Evolutionary conservation across 2,797 vertebrate species (phyloP).

Genomic region (Glossophaga mutica): DNA sequence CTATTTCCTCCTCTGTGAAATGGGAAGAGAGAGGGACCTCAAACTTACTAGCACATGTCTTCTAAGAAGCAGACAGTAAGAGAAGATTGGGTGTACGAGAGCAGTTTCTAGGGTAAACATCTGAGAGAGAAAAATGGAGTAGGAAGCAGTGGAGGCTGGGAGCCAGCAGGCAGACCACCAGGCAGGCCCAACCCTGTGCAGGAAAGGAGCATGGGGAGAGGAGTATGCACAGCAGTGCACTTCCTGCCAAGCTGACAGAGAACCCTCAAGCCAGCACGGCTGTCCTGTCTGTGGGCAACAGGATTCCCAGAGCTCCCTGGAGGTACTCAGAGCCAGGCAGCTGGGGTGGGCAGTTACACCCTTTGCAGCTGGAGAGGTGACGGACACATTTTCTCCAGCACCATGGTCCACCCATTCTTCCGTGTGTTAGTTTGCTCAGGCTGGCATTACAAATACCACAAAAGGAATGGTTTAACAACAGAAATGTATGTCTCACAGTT

Average conservation of each 20-base stretch:
- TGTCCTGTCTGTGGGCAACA: background rate
- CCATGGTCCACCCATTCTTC: background rate
- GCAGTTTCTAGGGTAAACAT: background rate
- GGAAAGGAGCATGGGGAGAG: background rate
- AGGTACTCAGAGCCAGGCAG: background rate
- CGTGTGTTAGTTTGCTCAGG: background rate
- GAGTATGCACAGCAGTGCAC: rapidly evolving
- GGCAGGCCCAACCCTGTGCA: background rate
- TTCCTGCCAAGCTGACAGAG: background rate
- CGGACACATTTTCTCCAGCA: background rate
- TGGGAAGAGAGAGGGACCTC: background rate
- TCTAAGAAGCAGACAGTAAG: background rate
- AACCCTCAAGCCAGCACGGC: background rate
- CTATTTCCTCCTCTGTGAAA: background rate
- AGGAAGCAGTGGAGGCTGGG: background rate
- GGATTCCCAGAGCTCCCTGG: background rate
- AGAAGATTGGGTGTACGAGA: background rate
- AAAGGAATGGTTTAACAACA: background rate
- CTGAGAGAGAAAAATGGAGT: background rate
- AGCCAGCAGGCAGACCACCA: background rate
- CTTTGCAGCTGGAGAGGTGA: background rate
- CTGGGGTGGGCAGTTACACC: background rate
- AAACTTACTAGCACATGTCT: too few relatives aligned
- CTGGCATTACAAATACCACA: background rate
- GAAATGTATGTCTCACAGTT: background rate